Conservation (phyloP, 2,888 invertebrate species). For the Cataglyphis livida region DNA sequence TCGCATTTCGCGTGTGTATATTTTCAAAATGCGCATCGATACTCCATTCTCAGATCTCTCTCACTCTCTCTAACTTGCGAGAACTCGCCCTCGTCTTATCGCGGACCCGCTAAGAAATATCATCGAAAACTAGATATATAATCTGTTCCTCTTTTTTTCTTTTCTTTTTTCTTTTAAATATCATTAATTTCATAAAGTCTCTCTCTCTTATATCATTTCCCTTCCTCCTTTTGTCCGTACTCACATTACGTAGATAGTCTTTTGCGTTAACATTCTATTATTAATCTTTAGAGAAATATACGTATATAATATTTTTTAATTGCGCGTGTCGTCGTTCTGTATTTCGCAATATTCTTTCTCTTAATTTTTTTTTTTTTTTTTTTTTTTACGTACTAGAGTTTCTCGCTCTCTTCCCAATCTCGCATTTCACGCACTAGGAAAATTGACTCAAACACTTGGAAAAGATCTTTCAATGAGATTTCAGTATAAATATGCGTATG, state of each 20-base stretch:
- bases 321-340: conserved; percentile 28
- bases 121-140: conserved; percentile 79
- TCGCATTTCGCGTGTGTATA: conserved; percentile 15
- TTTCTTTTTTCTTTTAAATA: conserved; percentile 32
- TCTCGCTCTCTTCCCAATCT: conserved; percentile 20
- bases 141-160: conserved; percentile 34
- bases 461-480: conserved; percentile 37
- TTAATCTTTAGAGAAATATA: conserved; percentile 60
- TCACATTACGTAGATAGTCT: conserved; percentile 58
- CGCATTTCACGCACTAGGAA: not conserved
- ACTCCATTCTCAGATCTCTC: conserved; percentile 40
- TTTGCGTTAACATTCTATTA: conserved; percentile 51
- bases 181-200: conserved; percentile 61
- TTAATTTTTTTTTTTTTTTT: conserved; percentile 53
- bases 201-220: conserved; percentile 46
- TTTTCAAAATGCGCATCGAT: conserved; percentile 28
- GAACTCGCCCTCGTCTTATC: conserved; percentile 47
- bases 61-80: not conserved
- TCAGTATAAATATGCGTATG: conserved; percentile 51
- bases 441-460: conserved; percentile 10
- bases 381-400: conserved; percentile 38
- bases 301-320: conserved; percentile 61
- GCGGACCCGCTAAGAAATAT: conserved; percentile 76
- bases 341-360: conserved; percentile 48
- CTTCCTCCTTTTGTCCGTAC: conserved; percentile 51